A percentile compares a stretch with the other conserved stretches of the same genome.
These are phyloP conservation scores for Cephus pulcher DNA, from an alignment of 2,888 invertebrate species.

Conservation along the genomic window DNA sequence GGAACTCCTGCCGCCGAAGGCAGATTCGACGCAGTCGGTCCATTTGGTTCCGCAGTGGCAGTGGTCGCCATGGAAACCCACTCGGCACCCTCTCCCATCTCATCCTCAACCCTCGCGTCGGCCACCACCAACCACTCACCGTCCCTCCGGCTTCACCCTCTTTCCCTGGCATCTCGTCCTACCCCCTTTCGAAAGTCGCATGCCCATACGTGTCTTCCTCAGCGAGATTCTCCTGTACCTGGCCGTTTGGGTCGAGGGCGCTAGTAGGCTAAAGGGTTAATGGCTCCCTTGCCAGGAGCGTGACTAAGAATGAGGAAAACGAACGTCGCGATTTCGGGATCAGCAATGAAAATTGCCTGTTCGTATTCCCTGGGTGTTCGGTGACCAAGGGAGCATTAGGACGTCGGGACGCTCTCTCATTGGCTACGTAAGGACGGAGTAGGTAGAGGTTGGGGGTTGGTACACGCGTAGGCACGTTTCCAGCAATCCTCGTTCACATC, in stretches of 20 bases:
- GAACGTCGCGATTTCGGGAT: neutral
- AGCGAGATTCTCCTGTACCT: constrained; percentile 4
- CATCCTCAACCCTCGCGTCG: constrained; percentile 27
- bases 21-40: constrained; percentile 36
- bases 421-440: no score
- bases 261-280: constrained; percentile 45
- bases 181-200: neutral
- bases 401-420: no score
- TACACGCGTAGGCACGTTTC: no score
- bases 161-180: constrained; percentile 23
- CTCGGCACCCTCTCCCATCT: constrained; percentile 43
- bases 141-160: constrained; percentile 24
- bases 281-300: constrained; percentile 29
- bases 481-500: no score
- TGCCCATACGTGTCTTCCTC: constrained; percentile 6
- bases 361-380: no score
- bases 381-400: no score
- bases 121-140: constrained; percentile 13
- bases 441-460: no score
- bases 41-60: constrained; percentile 43
- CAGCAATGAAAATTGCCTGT: no score
- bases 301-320: constrained; percentile 33
- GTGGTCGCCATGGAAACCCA: constrained; percentile 49
- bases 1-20: constrained; percentile 8
- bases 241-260: constrained; percentile 11